A percentile compares a stretch with the other conserved stretches of the same genome.
These are phyloP conservation scores for Erebia aethiops DNA, from an alignment of 2,888 invertebrate genomes.

Conservation along the genomic window DNA sequence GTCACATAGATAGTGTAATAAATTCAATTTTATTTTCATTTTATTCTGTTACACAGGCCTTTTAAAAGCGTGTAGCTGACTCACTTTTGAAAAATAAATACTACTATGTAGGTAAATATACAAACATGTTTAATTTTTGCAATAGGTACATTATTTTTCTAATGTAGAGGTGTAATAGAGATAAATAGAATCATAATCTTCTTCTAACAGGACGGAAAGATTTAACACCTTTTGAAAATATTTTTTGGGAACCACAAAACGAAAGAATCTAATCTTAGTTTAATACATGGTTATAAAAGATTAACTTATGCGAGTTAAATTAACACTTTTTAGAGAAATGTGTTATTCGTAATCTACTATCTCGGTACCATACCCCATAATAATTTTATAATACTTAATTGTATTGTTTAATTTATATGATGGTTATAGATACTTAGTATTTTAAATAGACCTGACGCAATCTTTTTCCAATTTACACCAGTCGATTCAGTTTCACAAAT, in stretches of 20 bases:
- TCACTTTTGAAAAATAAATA: background rate
- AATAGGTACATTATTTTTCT: no score
- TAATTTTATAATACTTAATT: background rate
- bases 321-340: background rate
- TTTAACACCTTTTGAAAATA: no score
- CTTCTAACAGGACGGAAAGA: no score
- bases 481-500: constrained; percentile 16
- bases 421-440: constrained; percentile 9
- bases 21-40: constrained; percentile 18
- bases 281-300: no score
- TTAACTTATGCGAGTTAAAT: no score
- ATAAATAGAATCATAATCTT: no score
- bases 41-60: background rate
- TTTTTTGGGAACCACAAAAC: no score
- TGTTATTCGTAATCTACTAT: background rate
- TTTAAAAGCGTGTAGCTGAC: background rate
- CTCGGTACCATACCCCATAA: background rate
- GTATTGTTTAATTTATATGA: background rate
- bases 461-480: constrained; percentile 19
- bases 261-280: no score
- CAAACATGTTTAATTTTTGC: no score
- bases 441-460: constrained; percentile 16
- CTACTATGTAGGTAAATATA: no score
- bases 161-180: no score
- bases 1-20: constrained; percentile 23